phyloP scores from a whole-genome alignment of 92 coral and sea anemone genomes.

The Heliopora coerulea region DNA sequence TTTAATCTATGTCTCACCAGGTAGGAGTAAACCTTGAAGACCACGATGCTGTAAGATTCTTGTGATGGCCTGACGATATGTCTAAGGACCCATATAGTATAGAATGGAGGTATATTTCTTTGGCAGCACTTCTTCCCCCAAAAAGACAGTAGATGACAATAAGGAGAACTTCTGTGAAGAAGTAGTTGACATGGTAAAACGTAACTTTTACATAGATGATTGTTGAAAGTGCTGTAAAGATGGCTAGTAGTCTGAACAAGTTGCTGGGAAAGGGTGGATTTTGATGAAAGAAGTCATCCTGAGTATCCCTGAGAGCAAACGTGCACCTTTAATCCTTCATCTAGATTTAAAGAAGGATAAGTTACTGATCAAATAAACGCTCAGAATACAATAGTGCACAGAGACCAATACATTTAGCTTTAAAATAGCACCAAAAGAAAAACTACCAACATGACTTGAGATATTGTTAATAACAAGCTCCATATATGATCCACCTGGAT shows the following conservation, averaged over 20 bases:
- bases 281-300: conserved; percentile 38
- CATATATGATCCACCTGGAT: conserved; percentile 22
- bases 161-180: neutral
- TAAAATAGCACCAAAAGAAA: conserved; percentile 8
- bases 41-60: conserved; percentile 12
- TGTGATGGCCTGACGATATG: conserved; percentile 14
- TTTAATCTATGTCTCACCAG: conserved; percentile 28
- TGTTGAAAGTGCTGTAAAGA: conserved; percentile 37
- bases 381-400: conserved; percentile 34
- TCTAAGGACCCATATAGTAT: conserved; percentile 11
- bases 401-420: conserved; percentile 35
- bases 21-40: conserved; percentile 21
- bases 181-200: neutral
- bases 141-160: conserved; percentile 21
- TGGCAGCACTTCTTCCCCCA: conserved; percentile 44
- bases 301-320: neutral
- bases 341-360: conserved; percentile 20
- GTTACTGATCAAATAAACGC: conserved; percentile 42
- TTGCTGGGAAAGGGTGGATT: conserved; percentile 42
- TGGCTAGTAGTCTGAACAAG: conserved; percentile 28
- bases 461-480: conserved; percentile 10
- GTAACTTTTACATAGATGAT: conserved; percentile 32
- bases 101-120: conserved; percentile 26
- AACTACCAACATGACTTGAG: neutral
- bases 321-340: neutral